A percentile compares a stretch with the other conserved stretches of the same genome.
These are phyloP conservation scores for fruit fly (Drosophila melanogaster) DNA, from an alignment of 1,140 invertebrate genomes.

Conservation along the genomic window DNA sequence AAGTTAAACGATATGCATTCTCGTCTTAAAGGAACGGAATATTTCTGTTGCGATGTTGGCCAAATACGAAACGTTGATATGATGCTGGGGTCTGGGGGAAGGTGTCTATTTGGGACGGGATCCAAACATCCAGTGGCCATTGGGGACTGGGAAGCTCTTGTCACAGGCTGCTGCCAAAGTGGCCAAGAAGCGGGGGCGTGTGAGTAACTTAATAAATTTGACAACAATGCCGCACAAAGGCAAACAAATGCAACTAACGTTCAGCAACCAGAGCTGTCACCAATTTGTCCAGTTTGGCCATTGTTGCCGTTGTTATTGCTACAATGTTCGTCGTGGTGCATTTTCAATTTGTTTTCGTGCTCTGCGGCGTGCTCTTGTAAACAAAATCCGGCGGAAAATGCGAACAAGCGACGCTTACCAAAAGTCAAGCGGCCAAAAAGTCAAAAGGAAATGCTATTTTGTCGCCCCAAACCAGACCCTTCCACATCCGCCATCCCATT, in stretches of 20 bases:
- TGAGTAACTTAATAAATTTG: slow-evolving; percentile 83
- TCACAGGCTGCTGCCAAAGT: slow-evolving; percentile 23
- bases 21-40: no score
- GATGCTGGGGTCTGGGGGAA: not conserved
- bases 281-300: slow-evolving; percentile 42
- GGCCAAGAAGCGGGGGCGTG: slow-evolving; percentile 46
- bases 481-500: not conserved
- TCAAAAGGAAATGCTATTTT: slow-evolving; percentile 77
- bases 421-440: slow-evolving; percentile 61
- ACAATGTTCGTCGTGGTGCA: slow-evolving; percentile 36
- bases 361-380: slow-evolving; percentile 71
- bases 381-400: slow-evolving; percentile 82
- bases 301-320: slow-evolving; percentile 38
- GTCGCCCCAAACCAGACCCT: slow-evolving; percentile 33
- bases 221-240: slow-evolving; percentile 73
- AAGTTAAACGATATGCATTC: no score
- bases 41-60: slow-evolving; percentile 22
- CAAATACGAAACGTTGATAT: slow-evolving; percentile 20
- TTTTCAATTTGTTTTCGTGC: slow-evolving; percentile 81
- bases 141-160: not conserved
- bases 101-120: slow-evolving; percentile 3
- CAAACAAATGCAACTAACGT: slow-evolving; percentile 62
- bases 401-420: slow-evolving; percentile 66
- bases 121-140: not conserved
- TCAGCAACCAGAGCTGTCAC: slow-evolving; percentile 57